Conservation (phyloP, 2,113 vertebrate genomes). For the Megaceryle maxima region DNA sequence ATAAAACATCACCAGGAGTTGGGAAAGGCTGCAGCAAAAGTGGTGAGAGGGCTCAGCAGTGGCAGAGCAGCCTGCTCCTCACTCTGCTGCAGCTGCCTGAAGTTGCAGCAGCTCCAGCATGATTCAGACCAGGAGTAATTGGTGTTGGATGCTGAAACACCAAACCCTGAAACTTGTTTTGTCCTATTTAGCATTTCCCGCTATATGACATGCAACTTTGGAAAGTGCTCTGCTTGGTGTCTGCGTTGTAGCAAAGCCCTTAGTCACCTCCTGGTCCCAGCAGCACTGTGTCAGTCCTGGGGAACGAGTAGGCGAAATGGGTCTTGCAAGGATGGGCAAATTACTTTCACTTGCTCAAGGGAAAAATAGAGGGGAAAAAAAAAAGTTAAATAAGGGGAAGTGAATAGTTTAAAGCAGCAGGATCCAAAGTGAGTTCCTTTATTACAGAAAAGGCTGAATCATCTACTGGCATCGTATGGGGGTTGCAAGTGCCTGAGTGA, state of each 20-base stretch:
- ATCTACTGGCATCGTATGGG: neutral
- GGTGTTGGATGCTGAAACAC: neutral
- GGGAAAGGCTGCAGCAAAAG: neutral
- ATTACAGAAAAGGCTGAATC: neutral
- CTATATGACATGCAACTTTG: neutral
- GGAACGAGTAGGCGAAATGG: neutral
- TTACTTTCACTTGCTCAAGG: constrained; percentile 22
- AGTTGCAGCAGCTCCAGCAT: neutral
- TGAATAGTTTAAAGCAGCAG: neutral
- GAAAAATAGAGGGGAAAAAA: neutral
- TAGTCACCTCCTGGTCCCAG: neutral
- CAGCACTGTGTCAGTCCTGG: neutral
- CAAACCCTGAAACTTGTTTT: neutral
- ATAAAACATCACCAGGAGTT: neutral
- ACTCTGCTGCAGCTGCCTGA: neutral
- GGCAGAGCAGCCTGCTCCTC: rapidly evolving
- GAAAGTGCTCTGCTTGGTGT: neutral
- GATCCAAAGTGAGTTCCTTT: neutral
- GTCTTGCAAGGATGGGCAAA: neutral
- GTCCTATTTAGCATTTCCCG: neutral
- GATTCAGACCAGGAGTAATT: neutral
- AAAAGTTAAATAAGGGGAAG: neutral
- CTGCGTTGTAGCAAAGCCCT: neutral
- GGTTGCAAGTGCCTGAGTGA: neutral
- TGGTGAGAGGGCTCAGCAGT: neutral